Conservation (phyloP, 2,797 vertebrate species). For the Gallinago nigripennis region DNA sequence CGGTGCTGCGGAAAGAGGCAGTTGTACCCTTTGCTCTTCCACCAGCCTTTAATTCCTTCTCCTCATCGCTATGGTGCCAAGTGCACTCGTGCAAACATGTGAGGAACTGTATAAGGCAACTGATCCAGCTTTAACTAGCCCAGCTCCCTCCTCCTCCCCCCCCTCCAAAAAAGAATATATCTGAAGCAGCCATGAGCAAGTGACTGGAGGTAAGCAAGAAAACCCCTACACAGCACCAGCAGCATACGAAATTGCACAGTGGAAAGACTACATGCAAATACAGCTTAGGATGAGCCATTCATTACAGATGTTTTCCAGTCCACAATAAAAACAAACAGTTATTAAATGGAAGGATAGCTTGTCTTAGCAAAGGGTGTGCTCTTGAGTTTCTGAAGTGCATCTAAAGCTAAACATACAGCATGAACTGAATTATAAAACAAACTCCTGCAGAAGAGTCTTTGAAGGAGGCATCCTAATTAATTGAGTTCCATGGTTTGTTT, state of each 20-base stretch:
- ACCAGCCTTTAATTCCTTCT: neutral
- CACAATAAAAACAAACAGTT: neutral
- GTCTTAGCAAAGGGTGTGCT: neutral
- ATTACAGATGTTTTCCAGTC: neutral
- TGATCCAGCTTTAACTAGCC: neutral
- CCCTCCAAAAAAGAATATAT: accelerated
- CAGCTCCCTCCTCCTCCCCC: neutral
- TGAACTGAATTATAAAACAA: neutral
- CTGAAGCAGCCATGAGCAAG: neutral
- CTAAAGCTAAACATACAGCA: neutral
- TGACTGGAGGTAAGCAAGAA: neutral
- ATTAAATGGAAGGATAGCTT: neutral
- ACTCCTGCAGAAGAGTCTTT: neutral
- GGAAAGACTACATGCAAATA: neutral
- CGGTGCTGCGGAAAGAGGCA: neutral
- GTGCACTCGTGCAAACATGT: neutral
- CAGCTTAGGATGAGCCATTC: neutral
- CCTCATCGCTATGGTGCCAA: neutral
- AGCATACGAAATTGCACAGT: neutral
- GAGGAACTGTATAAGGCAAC: neutral
- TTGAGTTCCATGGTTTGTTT: constrained; percentile 12
- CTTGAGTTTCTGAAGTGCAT: neutral
- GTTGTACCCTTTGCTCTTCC: neutral
- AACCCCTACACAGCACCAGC: neutral
- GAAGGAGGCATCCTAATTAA: constrained; percentile 39